phyloP scores from a whole-genome alignment of 64 coral and sea anemone genomes.

The Anthopleura sola region DNA sequence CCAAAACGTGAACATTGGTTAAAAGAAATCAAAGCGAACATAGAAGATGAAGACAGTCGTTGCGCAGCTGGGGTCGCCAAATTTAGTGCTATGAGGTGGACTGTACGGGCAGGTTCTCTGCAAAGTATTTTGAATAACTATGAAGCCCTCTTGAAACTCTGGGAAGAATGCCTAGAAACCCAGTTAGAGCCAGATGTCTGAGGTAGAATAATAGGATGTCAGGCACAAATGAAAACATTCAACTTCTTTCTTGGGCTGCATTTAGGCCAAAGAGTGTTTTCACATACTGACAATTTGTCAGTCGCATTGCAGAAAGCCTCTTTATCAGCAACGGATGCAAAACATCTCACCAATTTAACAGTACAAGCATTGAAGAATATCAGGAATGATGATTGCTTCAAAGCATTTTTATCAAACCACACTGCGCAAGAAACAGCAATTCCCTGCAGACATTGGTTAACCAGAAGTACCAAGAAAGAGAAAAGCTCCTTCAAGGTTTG shows the following conservation, averaged over 20 bases:
- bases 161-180: slow-evolving; percentile 9
- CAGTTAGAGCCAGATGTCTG: slow-evolving; percentile 23
- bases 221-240: slow-evolving; percentile 35
- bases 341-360: slow-evolving; percentile 24
- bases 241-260: slow-evolving; percentile 24
- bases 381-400: slow-evolving; percentile 36
- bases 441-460: not conserved
- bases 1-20: slow-evolving; percentile 28
- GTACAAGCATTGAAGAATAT: slow-evolving; percentile 21
- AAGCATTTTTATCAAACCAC: slow-evolving; percentile 34
- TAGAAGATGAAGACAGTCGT: slow-evolving; percentile 6
- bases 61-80: slow-evolving; percentile 24
- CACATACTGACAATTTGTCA: slow-evolving; percentile 25
- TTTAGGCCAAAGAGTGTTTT: slow-evolving; percentile 15
- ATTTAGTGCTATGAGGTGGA: slow-evolving; percentile 42
- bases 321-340: slow-evolving; percentile 8
- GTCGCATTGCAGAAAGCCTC: slow-evolving; percentile 18
- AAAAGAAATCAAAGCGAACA: slow-evolving; percentile 35
- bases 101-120: slow-evolving; percentile 22
- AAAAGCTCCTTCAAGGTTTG: slow-evolving; percentile 21
- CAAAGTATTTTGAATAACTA: slow-evolving; percentile 33
- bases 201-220: slow-evolving; percentile 21
- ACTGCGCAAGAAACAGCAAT: slow-evolving; percentile 14
- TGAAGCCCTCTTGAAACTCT: slow-evolving; percentile 1
- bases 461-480: slow-evolving; percentile 29